Conservation (phyloP, 2,113 vertebrate genomes). For the Lepisosteus oculatus region DNA sequence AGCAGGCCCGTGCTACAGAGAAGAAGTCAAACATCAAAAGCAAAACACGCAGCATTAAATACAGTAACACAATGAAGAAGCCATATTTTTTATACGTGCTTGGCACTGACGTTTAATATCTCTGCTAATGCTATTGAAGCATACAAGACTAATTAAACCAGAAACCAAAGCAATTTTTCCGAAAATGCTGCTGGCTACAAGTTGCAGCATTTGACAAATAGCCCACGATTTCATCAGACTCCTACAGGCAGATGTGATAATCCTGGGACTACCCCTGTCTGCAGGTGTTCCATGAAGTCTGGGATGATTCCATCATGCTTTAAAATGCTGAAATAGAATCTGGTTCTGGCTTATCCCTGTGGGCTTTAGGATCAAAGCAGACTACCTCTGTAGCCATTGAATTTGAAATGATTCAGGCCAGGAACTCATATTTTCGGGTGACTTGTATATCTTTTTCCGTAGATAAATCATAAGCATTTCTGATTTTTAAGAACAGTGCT, state of each 20-base stretch:
- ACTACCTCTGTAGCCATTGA: background rate
- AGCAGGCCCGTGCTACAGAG: too few species aligned
- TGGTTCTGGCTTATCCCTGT: conserved; percentile 1
- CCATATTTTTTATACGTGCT: too few species aligned
- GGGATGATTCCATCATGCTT: background rate
- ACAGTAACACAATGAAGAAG: too few species aligned
- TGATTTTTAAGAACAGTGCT: too few species aligned
- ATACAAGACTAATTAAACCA: too few species aligned
- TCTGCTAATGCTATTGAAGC: too few species aligned
- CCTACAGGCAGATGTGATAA: background rate
- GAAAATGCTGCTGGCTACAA: background rate
- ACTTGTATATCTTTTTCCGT: too few species aligned
- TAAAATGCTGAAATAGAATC: conserved; percentile 2
- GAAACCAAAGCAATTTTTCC: background rate
- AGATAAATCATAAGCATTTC: too few species aligned
- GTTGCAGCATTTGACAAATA: background rate
- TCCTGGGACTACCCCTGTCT: background rate
- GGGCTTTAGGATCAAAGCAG: conserved; percentile 2
- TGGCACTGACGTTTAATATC: too few species aligned
- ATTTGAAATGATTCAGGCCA: background rate
- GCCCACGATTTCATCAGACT: background rate
- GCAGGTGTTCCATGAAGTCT: background rate
- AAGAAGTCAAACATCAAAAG: too few species aligned
- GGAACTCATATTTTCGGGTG: background rate
- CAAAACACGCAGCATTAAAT: too few species aligned